Evolutionary conservation across 2,113 vertebrate genomes (phyloP).

Genomic region (Peromyscus californicus): DNA sequence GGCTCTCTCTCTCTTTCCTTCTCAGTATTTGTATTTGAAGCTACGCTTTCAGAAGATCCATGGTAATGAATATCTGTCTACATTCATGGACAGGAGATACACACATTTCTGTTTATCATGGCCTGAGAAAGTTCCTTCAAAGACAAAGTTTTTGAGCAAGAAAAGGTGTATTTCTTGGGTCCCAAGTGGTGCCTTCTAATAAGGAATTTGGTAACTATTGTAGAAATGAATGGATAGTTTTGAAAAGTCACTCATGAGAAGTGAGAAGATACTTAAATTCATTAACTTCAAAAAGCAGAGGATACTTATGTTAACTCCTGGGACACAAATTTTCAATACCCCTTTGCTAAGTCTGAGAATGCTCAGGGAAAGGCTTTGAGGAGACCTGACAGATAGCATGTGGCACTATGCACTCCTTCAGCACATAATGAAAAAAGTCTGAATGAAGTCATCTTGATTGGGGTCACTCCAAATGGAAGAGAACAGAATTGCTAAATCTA

Average conservation of each 20-base stretch:
- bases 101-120: neutral
- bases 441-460: no score
- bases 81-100: neutral
- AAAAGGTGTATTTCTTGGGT: neutral
- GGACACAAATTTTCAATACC: neutral
- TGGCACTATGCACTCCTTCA: neutral
- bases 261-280: neutral
- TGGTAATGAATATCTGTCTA: neutral
- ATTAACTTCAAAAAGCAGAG: neutral
- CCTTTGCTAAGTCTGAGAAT: neutral
- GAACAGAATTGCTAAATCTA: neutral
- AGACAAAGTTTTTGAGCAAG: neutral
- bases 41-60: neutral
- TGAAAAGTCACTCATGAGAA: neutral
- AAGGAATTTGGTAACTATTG: neutral
- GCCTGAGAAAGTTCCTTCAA: neutral
- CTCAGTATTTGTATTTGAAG: neutral
- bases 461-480: neutral
- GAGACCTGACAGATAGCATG: neutral
- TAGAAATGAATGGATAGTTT: neutral
- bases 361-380: neutral
- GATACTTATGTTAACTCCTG: neutral
- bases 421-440: neutral
- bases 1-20: neutral
- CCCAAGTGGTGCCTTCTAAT: neutral